Percentiles rank a stretch among this genome's conserved stretches.
phyloP scores from a whole-genome alignment of 2,888 invertebrate genomes.

The Apamea anceps region DNA sequence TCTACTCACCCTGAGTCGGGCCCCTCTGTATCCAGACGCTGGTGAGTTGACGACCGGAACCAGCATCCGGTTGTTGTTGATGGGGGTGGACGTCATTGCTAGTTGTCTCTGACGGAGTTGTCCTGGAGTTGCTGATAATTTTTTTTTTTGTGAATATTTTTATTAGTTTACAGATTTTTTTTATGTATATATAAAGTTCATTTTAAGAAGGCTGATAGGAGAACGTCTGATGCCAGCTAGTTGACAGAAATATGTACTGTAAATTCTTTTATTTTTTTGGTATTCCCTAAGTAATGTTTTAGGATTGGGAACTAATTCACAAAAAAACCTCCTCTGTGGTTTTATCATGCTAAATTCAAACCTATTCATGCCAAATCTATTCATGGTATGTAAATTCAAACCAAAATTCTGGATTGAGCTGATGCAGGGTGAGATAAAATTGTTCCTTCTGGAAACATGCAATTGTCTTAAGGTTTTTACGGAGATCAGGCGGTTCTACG shows the following conservation, averaged over 20 bases:
- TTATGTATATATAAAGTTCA: no score
- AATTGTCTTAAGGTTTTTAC: not conserved
- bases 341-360: no score
- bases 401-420: not conserved
- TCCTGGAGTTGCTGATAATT: conserved; percentile 81
- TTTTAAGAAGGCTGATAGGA: not conserved
- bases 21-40: conserved; percentile 74
- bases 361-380: not conserved
- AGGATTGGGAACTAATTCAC: not conserved
- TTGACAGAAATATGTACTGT: not conserved
- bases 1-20: conserved; percentile 79
- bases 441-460: not conserved
- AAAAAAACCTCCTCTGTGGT: not conserved
- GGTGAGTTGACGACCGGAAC: conserved; percentile 73
- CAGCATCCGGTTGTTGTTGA: conserved; percentile 75
- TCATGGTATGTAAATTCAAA: not conserved
- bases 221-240: no score
- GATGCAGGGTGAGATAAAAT: not conserved
- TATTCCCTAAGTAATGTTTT: not conserved
- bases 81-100: conserved; percentile 80
- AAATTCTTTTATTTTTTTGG: no score
- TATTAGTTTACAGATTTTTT: not conserved
- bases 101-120: conserved; percentile 83
- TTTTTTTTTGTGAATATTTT: conserved; percentile 35
- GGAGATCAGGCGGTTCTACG: not conserved